These are phyloP conservation scores for Sarcophaga bullata DNA, from an alignment of 1,140 invertebrate species.

Conservation along the genomic window DNA sequence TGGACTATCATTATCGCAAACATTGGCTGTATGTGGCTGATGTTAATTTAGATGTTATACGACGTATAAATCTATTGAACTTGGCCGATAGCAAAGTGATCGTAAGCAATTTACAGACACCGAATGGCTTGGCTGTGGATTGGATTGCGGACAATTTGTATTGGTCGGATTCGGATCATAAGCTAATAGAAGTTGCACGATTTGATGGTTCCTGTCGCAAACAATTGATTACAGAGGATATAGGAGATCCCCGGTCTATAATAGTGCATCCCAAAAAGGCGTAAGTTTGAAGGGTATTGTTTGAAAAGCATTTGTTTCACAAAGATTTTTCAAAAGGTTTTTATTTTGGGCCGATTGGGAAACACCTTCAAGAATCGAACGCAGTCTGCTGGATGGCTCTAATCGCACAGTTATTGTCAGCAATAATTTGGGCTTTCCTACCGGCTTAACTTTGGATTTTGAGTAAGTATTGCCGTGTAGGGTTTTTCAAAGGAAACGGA, in stretches of 20 bases:
- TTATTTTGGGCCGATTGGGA: constrained; percentile 95
- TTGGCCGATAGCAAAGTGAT: constrained; percentile 72
- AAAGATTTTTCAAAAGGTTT: constrained; percentile 68
- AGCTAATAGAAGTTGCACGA: constrained; percentile 84
- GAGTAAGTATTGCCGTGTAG: constrained; percentile 66
- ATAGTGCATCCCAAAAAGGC: constrained; percentile 81
- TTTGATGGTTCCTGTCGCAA: constrained; percentile 84
- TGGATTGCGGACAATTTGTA: constrained; percentile 91
- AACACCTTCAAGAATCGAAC: constrained; percentile 82
- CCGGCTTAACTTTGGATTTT: constrained; percentile 90
- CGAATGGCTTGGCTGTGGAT: constrained; percentile 86
- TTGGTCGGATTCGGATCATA: constrained; percentile 86
- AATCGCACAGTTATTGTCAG: constrained; percentile 79
- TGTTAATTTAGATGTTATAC: constrained; percentile 75
- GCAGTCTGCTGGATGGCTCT: constrained; percentile 85
- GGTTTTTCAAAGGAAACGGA: neutral
- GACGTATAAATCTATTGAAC: constrained; percentile 75
- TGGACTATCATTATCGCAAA: constrained; percentile 90
- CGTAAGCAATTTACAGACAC: constrained; percentile 71
- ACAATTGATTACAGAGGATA: constrained; percentile 72
- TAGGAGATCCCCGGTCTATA: constrained; percentile 82
- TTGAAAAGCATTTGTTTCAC: constrained; percentile 8
- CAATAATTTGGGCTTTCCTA: constrained; percentile 86
- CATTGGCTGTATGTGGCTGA: constrained; percentile 87
- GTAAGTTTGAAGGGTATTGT: constrained; percentile 63